Evolutionary conservation across 2,113 vertebrate species (phyloP), one percentile per base, ranked within the genome.

Genomic region (Phocoena sinus): DNA sequence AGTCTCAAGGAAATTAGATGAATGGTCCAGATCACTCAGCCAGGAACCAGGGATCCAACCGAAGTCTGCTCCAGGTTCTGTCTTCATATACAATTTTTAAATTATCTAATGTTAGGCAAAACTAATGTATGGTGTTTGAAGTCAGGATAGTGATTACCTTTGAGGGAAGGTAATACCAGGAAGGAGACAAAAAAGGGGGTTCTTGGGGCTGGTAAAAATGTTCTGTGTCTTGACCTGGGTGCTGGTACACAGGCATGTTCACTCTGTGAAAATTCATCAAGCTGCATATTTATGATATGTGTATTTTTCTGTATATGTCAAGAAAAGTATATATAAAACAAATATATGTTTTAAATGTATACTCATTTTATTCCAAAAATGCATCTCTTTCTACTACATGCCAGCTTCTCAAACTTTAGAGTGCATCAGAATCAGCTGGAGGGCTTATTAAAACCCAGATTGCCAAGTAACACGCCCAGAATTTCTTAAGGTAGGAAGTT

Each of bases 401-500:
- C 53, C 85, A 58, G 28, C 76, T 58, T 89, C 67, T 81, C 88
- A 58, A 90, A 80, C 81, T 87, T 80, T 79, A 87, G 33, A 89
- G 38, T 94, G 7, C 26, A 76, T 76, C 36, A 88, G 47, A 87
- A 82, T 83, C 28, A 41, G 12, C 4, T n/a, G 31, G 38, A 81
- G 33, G 53, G 41, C 50, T 82, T 92, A 41, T 44, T 76, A 91
- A 91, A 87, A 87, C 23, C 77, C 68, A 71, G 31, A 80, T 28
- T 94, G 65, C 44, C 56, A 79, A 47, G 36, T 91, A 33, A 38
- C 50, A 85, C 25, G 8, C 28, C 17, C 38, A 81, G 79, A 92
- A 91, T 94, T 82, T 91, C 82, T 82, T 82, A 68, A 93, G 38
- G 83, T 33, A 93, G 28, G 1, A 94, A 73, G n/a, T 90, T 92